A percentile compares a stretch with the other conserved stretches of the same genome.
These are phyloP conservation scores for Tethea ocularis DNA, from an alignment of 2,888 invertebrate genomes.

Conservation along the genomic window DNA sequence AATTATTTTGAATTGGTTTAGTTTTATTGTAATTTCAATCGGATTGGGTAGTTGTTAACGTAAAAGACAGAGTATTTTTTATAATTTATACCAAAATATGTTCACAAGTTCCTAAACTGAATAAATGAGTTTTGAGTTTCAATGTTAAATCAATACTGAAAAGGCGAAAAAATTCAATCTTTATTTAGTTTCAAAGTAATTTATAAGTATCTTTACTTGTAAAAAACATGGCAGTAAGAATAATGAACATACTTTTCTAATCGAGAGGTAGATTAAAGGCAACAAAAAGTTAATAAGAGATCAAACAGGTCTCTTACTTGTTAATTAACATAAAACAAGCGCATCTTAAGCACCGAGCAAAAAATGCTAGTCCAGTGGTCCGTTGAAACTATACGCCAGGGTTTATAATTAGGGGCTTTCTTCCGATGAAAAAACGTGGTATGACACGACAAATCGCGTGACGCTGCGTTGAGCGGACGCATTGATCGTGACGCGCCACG, in stretches of 20 bases:
- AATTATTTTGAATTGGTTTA: conserved; percentile 13
- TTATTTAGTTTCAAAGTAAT: too few relatives aligned
- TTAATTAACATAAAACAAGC: conserved; percentile 50
- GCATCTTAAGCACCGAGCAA: conserved; percentile 53
- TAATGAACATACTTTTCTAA: conserved; percentile 21
- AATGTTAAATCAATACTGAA: too few relatives aligned
- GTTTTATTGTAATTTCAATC: conserved; percentile 15
- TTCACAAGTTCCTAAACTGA: too few relatives aligned
- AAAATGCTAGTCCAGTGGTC: conserved; percentile 67
- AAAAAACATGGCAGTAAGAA: too few relatives aligned
- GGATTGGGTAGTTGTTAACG: too few relatives aligned
- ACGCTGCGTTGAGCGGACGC: conserved; percentile 52
- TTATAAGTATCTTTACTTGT: too few relatives aligned
- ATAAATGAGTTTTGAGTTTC: too few relatives aligned
- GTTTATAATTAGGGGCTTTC: conserved; percentile 75
- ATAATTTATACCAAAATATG: too few relatives aligned
- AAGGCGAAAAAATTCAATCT: too few relatives aligned
- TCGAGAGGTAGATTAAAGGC: conserved; percentile 29
- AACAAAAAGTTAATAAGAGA: conserved; percentile 26
- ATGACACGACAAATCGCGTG: conserved; percentile 75
- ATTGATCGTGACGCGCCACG: conserved; percentile 45
- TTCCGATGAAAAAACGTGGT: conserved; percentile 70
- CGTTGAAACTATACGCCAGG: conserved; percentile 71
- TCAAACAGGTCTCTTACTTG: conserved; percentile 24
- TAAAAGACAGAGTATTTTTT: too few relatives aligned